Evolutionary conservation across 2,113 vertebrate species (phyloP), one percentile per base, ranked within the genome.

Genomic region (Hippocampus comes): DNA sequence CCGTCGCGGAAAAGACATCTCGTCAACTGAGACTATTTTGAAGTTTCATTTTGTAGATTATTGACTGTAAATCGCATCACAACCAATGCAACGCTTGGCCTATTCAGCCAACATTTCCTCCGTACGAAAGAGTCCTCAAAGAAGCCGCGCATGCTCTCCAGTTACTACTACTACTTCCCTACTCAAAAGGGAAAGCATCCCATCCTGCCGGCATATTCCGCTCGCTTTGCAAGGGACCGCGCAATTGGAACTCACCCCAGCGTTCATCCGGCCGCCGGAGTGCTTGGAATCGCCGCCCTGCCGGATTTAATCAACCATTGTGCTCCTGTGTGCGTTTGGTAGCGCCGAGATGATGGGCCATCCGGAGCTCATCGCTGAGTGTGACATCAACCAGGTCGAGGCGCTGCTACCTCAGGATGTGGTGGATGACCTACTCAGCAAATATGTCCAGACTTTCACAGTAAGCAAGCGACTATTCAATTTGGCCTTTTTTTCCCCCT

Each of bases 261-360:
- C n/a, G 53, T 55, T n/a, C 21, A 21, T 55, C 21, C 21, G 7
- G 10, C 49, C 4, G 49, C 5, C 49, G 1, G 18, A 20, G 49
- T 18, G 17, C 17, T 21, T 1, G 15, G 53, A 23, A 55, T 7
- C 53, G 3, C 18, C 6, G 5, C 49, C 18, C 49, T 9, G 11
- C 23, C 12, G 5, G 56, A 27, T 59, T 59, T 14, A 60, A 59
- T 15, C 11, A 18, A 18, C 8, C 15, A 61, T 18, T 79, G 34
- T 74, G 0, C 10, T 0, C 64, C n/a, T 72, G 12, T 66, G 15
- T 71, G 0, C 78, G 68, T 82, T 73, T 15, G 70, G 5, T n/a
- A 99, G 97, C 72, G 27, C 56, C 34, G 97, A 99, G 86, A 98
- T 99, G 96, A 99, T 99, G 97, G 96, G 95, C 21, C 94, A 98